Percentiles rank a stretch among this genome's conserved stretches.
Evolutionary conservation across 1,140 invertebrate species (phyloP).

Genomic region (Saxidomus purpurata): DNA sequence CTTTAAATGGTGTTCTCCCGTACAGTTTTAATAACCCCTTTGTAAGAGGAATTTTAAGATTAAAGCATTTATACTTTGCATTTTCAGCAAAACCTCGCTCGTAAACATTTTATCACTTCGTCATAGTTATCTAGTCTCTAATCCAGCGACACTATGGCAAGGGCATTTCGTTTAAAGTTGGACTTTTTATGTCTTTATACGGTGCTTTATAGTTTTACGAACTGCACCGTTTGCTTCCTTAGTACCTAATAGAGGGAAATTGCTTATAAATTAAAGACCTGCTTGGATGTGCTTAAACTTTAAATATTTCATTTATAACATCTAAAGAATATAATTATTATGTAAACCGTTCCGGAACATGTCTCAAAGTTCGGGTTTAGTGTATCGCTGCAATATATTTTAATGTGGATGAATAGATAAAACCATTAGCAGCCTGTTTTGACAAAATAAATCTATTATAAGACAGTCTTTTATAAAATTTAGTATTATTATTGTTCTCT

Average conservation of each 20-base stretch:
- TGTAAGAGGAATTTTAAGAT: background rate
- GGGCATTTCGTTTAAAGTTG: conserved; percentile 25
- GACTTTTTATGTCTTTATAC: conserved; percentile 33
- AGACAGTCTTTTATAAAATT: background rate
- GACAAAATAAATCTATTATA: background rate
- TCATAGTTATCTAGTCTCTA: background rate
- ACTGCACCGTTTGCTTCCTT: background rate
- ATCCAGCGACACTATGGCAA: conserved; percentile 9
- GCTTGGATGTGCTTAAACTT: background rate
- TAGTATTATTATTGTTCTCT: background rate
- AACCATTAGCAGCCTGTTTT: no score
- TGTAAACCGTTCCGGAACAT: conserved; percentile 24
- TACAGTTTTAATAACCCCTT: conserved; percentile 3
- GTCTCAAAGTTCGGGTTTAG: background rate
- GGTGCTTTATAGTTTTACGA: conserved; percentile 4
- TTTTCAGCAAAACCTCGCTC: background rate
- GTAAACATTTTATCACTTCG: conserved; percentile 31
- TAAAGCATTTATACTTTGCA: background rate
- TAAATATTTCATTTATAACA: conserved; percentile 11
- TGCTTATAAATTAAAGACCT: conserved; percentile 25
- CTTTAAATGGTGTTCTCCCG: background rate
- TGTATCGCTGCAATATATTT: background rate
- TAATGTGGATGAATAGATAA: background rate
- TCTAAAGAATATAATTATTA: conserved; percentile 16
- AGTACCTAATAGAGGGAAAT: background rate